Evolutionary conservation across 1,140 invertebrate genomes (phyloP).

Genomic region (Tigriopus japonicus): DNA sequence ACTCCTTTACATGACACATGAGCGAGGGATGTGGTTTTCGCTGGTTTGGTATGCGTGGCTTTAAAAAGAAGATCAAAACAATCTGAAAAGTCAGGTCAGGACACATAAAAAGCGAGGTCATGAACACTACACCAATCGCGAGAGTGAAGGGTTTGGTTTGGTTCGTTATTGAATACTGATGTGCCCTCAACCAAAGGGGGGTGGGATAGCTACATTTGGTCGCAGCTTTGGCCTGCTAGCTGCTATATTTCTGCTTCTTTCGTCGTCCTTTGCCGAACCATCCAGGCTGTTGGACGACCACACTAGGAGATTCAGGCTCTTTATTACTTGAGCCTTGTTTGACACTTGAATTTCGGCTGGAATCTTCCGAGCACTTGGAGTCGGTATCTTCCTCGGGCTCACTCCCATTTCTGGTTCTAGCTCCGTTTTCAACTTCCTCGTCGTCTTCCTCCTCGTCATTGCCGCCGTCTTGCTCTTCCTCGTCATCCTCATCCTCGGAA

Average conservation of each 20-base stretch:
- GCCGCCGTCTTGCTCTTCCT: background rate
- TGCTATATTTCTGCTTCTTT: background rate
- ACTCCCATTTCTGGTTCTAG: conserved; percentile 7
- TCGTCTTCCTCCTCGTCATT: background rate
- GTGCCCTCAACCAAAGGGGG: too few species aligned
- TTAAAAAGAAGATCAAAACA: too few species aligned
- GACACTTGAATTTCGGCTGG: background rate
- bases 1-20: too few species aligned
- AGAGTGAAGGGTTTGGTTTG: too few species aligned
- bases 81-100: too few species aligned
- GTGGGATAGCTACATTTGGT: background rate
- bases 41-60: too few species aligned
- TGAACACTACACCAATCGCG: too few species aligned
- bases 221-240: too few species aligned
- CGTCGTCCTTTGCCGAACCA: conserved; percentile 14
- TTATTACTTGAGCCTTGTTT: background rate
- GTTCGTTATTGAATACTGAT: too few species aligned
- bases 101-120: too few species aligned
- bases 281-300: background rate
- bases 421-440: background rate
- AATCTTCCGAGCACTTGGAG: background rate
- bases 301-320: background rate
- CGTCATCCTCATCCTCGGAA: conserved; percentile 12
- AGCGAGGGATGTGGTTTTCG: too few species aligned
- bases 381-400: conserved; percentile 15